Evolutionary conservation across 2,888 invertebrate genomes (phyloP).

Genomic region (Fragum sueziense): DNA sequence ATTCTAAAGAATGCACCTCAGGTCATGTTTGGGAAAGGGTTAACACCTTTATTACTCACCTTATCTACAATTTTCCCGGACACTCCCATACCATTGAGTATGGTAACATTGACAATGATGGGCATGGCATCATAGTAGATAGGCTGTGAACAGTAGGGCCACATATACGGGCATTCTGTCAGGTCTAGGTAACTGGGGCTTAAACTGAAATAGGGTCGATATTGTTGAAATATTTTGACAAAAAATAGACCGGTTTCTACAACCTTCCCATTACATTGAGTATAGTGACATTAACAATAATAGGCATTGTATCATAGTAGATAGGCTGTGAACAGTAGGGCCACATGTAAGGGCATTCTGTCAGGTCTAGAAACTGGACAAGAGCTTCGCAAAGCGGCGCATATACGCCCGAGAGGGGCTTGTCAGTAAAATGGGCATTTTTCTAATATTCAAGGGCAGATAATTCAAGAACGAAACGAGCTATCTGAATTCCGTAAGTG

Average conservation of each 20-base stretch:
- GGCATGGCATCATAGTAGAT: conserved; percentile 94
- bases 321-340: conserved; percentile 98
- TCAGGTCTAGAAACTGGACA: conserved; percentile 94
- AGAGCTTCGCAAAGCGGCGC: too few species aligned
- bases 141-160: conserved; percentile 99
- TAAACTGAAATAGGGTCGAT: conserved; percentile 84
- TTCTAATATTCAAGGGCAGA: too few species aligned
- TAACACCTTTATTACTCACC: conserved; percentile 68
- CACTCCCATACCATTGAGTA: conserved; percentile 96
- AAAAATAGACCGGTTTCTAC: too few species aligned
- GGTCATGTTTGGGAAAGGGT: too few species aligned
- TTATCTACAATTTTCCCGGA: conserved; percentile 89
- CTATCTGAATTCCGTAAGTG: too few species aligned
- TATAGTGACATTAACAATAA: conserved; percentile 96
- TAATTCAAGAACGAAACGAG: too few species aligned
- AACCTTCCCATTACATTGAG: conserved; percentile 96
- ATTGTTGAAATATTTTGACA: too few species aligned
- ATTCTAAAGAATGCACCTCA: too few species aligned
- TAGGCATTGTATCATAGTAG: conserved; percentile 93
- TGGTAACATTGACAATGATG: conserved; percentile 95
- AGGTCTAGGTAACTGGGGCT: conserved; percentile 92
- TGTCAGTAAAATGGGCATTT: too few species aligned
- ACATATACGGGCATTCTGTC: conserved; percentile 98
- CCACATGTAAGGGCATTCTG: conserved; percentile 99
- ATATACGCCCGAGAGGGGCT: too few species aligned